Evolutionary conservation across 2,888 invertebrate genomes (phyloP), one percentile per base, ranked within the genome.

Genomic region (Oligia strigilis): DNA sequence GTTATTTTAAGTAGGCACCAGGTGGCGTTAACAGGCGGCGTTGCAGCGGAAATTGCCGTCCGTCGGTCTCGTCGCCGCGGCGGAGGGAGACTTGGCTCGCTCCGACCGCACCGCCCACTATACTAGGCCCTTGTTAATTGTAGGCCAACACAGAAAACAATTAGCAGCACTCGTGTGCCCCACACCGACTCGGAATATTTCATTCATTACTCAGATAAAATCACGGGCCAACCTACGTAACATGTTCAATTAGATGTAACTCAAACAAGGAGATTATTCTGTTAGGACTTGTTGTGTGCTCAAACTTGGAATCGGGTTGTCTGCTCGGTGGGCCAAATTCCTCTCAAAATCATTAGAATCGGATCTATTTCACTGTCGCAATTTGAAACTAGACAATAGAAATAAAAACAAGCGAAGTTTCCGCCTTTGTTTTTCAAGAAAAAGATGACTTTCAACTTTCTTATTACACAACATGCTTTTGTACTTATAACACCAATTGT

Each of bases 1-100:
- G 91, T 92, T 92, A 92, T 93, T 93, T 91, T 92, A 92, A 92
- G 90, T 91, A 91, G 89, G 90, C 92, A 92, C 88, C 95, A 94
- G 95, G 95, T 95, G 94, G 90, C 88, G 92, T 88, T 94, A 94
- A 95, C 93, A 92, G 93, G 92, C 92, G 89, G 92, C 79, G 77
- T 77, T 93, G 94, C 92, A 93, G 85, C 94, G 95, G 95, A 95
- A 94, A 95, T 95, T 95, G 93, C 93, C 92, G 92, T 92, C 93
- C 93, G 92, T 91, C 91, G 90, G 91, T 88, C 88, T 90, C 86
- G 85, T 77, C 89, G 81, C 81, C 82, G 78, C 72, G 73, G 82
- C 72, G 70, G 75, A 81, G 86, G 90, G 90, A 86, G 92, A 93
- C 92, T 93, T 92, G 92, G 92, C 90, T 85, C 76, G 89, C 83